phyloP scores from a whole-genome alignment of 2,888 invertebrate species.

The Idaea aversata region DNA sequence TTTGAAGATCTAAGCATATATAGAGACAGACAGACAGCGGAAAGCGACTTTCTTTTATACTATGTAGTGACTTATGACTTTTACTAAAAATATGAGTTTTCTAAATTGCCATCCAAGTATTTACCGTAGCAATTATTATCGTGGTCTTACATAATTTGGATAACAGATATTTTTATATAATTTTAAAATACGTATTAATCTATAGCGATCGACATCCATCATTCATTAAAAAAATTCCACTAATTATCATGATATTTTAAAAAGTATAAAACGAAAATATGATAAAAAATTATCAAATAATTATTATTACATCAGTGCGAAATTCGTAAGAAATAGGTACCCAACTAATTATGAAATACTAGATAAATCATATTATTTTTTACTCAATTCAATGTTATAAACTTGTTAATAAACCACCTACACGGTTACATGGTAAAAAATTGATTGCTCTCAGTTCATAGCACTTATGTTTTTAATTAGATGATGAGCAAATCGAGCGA shows the following conservation, averaged over 20 bases:
- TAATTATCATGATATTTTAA: background rate
- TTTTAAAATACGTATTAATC: background rate
- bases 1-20: too few relatives aligned
- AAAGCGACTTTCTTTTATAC: too few relatives aligned
- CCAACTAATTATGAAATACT: background rate
- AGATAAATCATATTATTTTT: background rate
- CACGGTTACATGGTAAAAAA: background rate
- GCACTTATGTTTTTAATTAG: conserved; percentile 25
- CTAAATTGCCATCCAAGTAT: too few relatives aligned
- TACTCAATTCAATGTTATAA: background rate
- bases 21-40: too few relatives aligned
- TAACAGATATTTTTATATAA: too few relatives aligned
- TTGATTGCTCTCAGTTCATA: conserved; percentile 4
- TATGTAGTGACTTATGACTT: too few relatives aligned
- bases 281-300: background rate
- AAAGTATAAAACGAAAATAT: background rate
- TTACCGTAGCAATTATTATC: too few relatives aligned
- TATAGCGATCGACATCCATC: background rate
- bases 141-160: too few relatives aligned
- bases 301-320: background rate
- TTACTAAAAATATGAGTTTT: too few relatives aligned
- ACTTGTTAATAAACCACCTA: background rate
- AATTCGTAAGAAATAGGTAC: background rate
- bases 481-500: conserved; percentile 21
- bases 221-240: background rate